Base-by-base conservation (phyloP, 2,797 vertebrate genomes). In the Lagocephalus sceleratus region DNA sequence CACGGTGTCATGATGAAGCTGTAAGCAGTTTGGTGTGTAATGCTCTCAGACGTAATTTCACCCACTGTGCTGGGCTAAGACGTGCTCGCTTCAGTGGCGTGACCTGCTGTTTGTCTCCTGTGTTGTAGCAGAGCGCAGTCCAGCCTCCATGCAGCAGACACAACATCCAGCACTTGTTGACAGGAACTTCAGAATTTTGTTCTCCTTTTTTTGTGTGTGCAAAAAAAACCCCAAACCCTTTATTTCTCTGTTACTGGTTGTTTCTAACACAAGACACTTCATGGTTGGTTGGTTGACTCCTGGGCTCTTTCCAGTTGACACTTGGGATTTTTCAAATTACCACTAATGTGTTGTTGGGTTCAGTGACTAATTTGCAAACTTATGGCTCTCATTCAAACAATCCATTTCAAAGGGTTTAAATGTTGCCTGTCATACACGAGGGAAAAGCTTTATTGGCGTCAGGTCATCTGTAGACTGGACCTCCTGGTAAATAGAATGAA, bases 111-210 rank as follows among this genome's bases (percentile, higher is more conserved):
- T 90, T 91, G 81, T 91, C 78, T 90, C 87, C 87, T 90, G 86
- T 92, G 85, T 92, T 85, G 75, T 90, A 91, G 88, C 91, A 84
- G 89, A 87, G 88, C 88, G 82, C 88, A 89, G 83, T 90, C 90
- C 79, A 86, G 67, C 82, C 79, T 89, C 70, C 88, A 88, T 49
- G 87, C 90, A 63, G 88, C 90, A 87, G 87, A 90, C 82, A 87
- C 91, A 76, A 91, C 91, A 57, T 92, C 91, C 85, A 92, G 91
- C 85, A 90, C 87, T 86, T 92, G 91, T 88, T 92, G 91, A 92
- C 88, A 85, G 67, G 79, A 85, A 75, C 87, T 82, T 75, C 85
- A 83, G 52, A 84, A 77, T 20, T 81, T 73, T 73, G 67, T 76
- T 68, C 3, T 68, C 57, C 22, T 49, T 39, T 43, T 55, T 54